A percentile compares a stretch with the other conserved stretches of the same genome.
phyloP scores from a whole-genome alignment of 1,140 invertebrate genomes.

The Eueides isabella region DNA sequence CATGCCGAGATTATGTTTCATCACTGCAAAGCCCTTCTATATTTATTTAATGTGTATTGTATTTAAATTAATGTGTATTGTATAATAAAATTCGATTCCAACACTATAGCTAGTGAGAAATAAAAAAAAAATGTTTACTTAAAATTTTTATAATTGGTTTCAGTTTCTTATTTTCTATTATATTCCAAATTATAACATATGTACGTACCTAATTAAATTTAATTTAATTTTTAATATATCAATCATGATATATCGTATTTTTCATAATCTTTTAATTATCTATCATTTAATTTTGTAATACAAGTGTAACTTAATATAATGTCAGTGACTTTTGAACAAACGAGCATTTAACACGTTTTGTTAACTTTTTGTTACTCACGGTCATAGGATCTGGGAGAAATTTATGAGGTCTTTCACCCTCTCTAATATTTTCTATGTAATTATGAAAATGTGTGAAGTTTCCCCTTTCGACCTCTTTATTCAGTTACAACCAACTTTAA shows the following conservation, averaged over 20 bases:
- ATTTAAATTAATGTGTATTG: no score
- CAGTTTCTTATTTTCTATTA: no score
- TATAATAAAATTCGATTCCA: no score
- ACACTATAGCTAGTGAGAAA: no score
- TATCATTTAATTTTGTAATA: neutral
- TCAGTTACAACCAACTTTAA: neutral
- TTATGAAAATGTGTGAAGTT: conserved; percentile 21
- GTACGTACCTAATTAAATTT: no score
- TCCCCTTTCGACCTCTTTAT: conserved; percentile 21
- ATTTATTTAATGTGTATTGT: no score
- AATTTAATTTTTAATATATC: neutral
- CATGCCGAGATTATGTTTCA: neutral
- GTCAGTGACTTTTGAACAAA: neutral
- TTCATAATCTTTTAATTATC: neutral
- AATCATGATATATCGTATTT: neutral
- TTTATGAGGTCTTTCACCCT: conserved; percentile 22
- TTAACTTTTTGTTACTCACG: neutral
- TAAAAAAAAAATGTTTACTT: no score
- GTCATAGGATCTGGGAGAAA: neutral
- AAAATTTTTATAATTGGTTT: no score
- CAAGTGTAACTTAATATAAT: neutral
- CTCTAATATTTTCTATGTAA: conserved; percentile 14
- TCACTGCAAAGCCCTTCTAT: no score
- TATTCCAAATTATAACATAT: no score
- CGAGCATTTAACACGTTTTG: neutral